Base-by-base conservation (phyloP, 1,140 invertebrate genomes). In the Tetramorium alpestre region DNA sequence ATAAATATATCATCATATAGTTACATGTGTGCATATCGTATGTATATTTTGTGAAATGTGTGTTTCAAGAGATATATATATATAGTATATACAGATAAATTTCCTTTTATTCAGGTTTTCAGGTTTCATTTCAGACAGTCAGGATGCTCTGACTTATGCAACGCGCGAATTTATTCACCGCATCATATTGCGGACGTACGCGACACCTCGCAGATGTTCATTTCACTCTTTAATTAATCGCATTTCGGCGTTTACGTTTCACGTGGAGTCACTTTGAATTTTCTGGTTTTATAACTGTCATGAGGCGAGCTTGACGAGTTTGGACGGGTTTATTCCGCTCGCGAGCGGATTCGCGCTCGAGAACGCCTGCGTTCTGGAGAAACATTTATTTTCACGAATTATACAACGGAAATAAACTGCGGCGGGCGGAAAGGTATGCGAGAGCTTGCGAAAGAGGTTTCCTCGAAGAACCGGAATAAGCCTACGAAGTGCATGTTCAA, bases 351-450 rank as follows among this genome's bases (percentile, higher is more conserved):
- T 72, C 47, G 78, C 65, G 10, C 11, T 44, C 41, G 47, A 16
- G 44, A 44, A 44, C 47, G 47, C 38, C 38, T 7, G 33, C 77
- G 28, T 41, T 54, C 62, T 8, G 33, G 25, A 58, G 65, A 82
- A 82, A 58, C n/a, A 85, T 78, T 85, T 85, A 85, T 85, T 78
- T 85, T 85, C 16, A 38, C 16, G 38, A 65, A 78, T 77, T 77
- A 67, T 64, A 78, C 58, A 78, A 78, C 62, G 73, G 73, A 85
- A 85, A 85, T 85, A 85, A 85, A 85, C 49, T 11, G n/a, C 13
- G 16, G 33, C 60, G 72, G 73, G 47, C 18, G 47, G 44, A 51
- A 77, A 64, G 58, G 38, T 64, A 85, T 54, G 47, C 33, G 58
- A 44, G 51, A 44, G 38, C 64, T 81, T 44, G 85, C 22, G 56